Evolutionary conservation across 2,797 vertebrate species (phyloP).

Genomic region (Hemitrygon akajei): DNA sequence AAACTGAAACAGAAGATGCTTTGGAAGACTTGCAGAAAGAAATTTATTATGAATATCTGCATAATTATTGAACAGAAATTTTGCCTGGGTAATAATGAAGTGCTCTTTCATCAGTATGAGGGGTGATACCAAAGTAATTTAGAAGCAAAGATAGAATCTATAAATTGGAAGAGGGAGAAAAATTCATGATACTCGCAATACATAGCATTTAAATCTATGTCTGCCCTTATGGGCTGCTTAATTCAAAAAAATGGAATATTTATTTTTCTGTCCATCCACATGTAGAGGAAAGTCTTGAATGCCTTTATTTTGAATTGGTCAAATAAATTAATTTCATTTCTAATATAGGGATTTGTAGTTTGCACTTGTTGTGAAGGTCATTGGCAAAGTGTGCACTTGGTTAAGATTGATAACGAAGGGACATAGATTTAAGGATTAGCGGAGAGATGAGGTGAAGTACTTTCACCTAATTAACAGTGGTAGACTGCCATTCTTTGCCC

Average conservation of each 20-base stretch:
- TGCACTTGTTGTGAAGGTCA: no score
- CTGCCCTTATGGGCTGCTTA: no score
- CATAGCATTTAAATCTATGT: not conserved
- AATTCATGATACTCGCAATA: not conserved
- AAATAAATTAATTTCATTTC: not conserved
- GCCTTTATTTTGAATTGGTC: constrained; percentile 1
- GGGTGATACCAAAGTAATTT: not conserved
- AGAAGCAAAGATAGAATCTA: not conserved
- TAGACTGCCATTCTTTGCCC: no score
- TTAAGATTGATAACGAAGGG: no score
- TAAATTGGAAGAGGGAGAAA: no score
- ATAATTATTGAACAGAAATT: not conserved
- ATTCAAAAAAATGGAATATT: not conserved
- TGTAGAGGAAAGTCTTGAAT: not conserved
- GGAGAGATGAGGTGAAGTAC: no score
- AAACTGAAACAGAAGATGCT: not conserved
- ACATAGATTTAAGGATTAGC: no score
- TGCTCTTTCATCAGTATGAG: not conserved
- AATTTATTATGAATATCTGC: not conserved
- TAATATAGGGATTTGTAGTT: no score
- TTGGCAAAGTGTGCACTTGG: no score
- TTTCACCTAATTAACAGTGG: no score
- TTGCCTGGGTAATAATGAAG: not conserved
- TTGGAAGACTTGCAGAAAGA: not conserved
- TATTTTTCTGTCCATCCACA: not conserved